These are phyloP conservation scores for Musca vetustissima DNA, from an alignment of 1,140 invertebrate species.

Conservation along the genomic window DNA sequence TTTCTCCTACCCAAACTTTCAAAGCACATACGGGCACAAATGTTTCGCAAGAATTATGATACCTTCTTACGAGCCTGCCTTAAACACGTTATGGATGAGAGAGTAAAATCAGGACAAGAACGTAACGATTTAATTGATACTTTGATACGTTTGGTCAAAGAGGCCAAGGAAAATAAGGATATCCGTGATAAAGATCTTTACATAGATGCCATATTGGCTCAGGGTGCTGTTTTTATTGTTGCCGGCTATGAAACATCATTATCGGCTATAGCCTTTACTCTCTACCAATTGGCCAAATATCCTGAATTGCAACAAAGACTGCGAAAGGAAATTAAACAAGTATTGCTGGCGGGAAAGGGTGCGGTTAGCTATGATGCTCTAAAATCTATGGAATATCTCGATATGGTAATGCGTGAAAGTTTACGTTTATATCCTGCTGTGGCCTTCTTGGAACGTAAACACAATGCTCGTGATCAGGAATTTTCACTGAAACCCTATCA, in stretches of 20 bases:
- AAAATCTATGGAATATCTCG: constrained; percentile 54
- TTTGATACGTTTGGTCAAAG: constrained; percentile 51
- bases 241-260: constrained; percentile 61
- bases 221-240: constrained; percentile 65
- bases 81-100: constrained; percentile 46
- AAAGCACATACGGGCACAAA: constrained; percentile 36
- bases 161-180: background rate
- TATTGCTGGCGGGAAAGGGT: constrained; percentile 42
- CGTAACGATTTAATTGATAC: constrained; percentile 57
- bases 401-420: constrained; percentile 57
- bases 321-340: constrained; percentile 49
- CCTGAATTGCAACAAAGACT: constrained; percentile 54
- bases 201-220: constrained; percentile 60
- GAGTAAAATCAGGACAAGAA: constrained; percentile 35
- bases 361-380: constrained; percentile 55
- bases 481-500: constrained; percentile 55
- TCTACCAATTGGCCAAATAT: constrained; percentile 58
- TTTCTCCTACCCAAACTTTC: constrained; percentile 54
- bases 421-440: constrained; percentile 62
- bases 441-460: constrained; percentile 59
- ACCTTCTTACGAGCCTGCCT: constrained; percentile 50
- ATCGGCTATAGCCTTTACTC: constrained; percentile 54
- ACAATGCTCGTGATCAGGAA: constrained; percentile 35
- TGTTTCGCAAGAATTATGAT: constrained; percentile 43
- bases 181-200: constrained; percentile 32